Percentiles rank a stretch among this genome's conserved stretches.
These are phyloP conservation scores for Drosophila nigrodunni DNA, from an alignment of 1,140 invertebrate species.

Conservation along the genomic window DNA sequence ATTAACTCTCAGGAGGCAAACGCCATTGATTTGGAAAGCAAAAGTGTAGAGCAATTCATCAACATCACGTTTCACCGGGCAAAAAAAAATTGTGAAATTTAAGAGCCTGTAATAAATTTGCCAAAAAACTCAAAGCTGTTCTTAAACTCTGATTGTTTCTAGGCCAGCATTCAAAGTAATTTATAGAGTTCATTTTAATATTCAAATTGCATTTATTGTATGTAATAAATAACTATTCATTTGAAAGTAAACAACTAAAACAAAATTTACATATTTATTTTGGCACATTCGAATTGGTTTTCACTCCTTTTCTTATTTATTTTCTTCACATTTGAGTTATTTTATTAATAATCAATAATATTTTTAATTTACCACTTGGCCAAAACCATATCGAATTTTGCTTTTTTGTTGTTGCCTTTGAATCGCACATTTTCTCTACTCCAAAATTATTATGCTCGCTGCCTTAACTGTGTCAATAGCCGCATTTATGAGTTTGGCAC, in stretches of 20 bases:
- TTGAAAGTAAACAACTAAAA: no score
- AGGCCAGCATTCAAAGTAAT: no score
- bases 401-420: no score
- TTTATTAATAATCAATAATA: conserved; percentile 17
- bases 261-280: not conserved
- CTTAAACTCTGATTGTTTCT: not conserved
- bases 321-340: conserved; percentile 1
- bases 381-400: conserved; percentile 10
- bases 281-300: not conserved
- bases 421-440: conserved; percentile 53
- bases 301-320: conserved; percentile 7
- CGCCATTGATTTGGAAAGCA: conserved; percentile 67
- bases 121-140: conserved; percentile 10
- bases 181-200: no score
- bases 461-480: conserved; percentile 77
- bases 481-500: conserved; percentile 71
- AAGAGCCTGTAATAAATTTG: conserved; percentile 29
- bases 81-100: not conserved
- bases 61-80: conserved; percentile 31
- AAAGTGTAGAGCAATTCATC: conserved; percentile 53
- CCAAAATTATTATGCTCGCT: conserved; percentile 56
- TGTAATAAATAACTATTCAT: not conserved
- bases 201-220: not conserved
- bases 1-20: conserved; percentile 49
- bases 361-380: not conserved